Conservation (phyloP, 2,113 vertebrate genomes). For the Tupaia chinensis region DNA sequence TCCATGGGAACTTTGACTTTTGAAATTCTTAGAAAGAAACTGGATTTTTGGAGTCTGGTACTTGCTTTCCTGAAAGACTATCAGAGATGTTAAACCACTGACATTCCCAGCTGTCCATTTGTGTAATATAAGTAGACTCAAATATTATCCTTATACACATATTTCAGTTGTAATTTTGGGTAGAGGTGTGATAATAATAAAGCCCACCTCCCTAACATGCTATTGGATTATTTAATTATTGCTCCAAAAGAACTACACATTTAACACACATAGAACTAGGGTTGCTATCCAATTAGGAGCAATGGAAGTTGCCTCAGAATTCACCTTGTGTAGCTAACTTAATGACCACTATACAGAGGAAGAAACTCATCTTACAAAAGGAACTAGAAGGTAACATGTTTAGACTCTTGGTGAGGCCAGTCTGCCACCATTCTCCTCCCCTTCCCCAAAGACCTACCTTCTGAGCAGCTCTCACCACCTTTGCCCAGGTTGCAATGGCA, state of each 20-base stretch:
- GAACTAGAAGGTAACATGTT: background rate
- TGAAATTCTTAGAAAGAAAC: background rate
- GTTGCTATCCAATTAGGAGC: background rate
- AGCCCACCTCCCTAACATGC: background rate
- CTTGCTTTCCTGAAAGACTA: background rate
- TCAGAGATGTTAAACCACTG: background rate
- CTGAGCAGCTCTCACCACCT: conserved; percentile 91
- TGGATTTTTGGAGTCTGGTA: background rate
- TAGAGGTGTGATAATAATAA: background rate
- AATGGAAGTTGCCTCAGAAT: background rate
- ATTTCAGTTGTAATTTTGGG: background rate
- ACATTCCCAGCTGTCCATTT: background rate
- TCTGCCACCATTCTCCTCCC: background rate
- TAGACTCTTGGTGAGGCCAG: background rate
- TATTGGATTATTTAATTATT: background rate
- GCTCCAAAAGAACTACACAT: background rate
- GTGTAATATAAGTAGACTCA: no score
- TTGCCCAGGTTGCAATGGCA: conserved; percentile 96
- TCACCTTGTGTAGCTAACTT: background rate
- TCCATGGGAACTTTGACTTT: conserved; percentile 24
- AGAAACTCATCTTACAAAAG: background rate
- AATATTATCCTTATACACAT: no score
- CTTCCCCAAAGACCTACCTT: conserved; percentile 86
- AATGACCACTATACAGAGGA: background rate
- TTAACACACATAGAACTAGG: background rate